Evolutionary conservation across 1,140 invertebrate species (phyloP).

Genomic region (Eupristina koningsbergeri): DNA sequence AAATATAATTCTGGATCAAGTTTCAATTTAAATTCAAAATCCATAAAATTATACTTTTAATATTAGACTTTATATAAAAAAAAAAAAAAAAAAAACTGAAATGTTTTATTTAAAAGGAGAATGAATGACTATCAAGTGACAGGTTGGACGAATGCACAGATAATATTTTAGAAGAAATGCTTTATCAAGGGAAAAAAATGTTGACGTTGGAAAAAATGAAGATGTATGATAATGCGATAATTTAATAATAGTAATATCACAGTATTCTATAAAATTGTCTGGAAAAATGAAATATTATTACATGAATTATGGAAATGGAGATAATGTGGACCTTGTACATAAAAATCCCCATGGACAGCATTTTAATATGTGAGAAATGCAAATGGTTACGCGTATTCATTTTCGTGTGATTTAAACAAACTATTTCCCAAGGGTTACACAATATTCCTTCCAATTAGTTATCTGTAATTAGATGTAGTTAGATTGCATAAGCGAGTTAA

Average conservation of each 20-base stretch:
- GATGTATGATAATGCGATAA: not conserved
- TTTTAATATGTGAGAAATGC: no score
- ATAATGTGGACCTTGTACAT: no score
- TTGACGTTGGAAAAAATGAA: not conserved
- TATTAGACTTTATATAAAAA: not conserved
- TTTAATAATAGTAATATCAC: not conserved
- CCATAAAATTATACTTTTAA: not conserved
- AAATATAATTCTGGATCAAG: not conserved
- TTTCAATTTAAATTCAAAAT: not conserved
- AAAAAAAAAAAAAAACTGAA: not conserved
- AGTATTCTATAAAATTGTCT: not conserved
- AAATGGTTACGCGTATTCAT: not conserved
- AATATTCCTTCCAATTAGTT: not conserved
- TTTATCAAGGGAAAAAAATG: not conserved
- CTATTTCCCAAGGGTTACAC: not conserved
- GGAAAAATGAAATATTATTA: not conserved
- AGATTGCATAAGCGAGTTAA: not conserved
- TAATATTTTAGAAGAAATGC: not conserved
- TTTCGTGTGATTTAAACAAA: not conserved
- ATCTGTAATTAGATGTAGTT: not conserved
- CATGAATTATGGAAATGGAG: no score
- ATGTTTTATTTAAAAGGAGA: not conserved
- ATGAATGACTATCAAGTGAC: not conserved
- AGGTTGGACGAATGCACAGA: not conserved
- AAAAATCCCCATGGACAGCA: no score